phyloP scores from a whole-genome alignment of 2,113 vertebrate genomes.

The Heterotis niloticus region DNA sequence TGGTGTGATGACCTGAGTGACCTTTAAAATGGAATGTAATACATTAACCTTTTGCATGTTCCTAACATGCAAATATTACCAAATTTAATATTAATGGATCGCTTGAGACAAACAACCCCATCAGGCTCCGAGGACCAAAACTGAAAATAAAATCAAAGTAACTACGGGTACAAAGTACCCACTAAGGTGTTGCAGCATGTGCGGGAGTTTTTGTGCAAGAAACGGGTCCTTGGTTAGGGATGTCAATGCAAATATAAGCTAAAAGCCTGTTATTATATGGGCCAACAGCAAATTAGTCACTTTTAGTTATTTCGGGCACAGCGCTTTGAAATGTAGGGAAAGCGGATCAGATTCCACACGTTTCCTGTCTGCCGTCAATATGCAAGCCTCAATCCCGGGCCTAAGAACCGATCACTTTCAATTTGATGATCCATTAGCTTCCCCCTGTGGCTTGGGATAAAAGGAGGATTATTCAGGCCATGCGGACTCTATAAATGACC shows the following conservation, averaged over 20 bases:
- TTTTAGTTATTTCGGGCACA: slow-evolving; percentile 11
- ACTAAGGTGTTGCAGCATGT: background rate
- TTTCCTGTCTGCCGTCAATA: slow-evolving; percentile 28
- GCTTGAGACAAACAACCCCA: background rate
- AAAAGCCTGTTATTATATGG: slow-evolving; percentile 13
- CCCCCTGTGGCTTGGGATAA: slow-evolving; percentile 34
- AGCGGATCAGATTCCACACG: slow-evolving; percentile 20
- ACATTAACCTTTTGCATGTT: background rate
- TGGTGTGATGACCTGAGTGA: background rate
- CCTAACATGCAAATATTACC: background rate
- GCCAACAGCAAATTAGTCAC: slow-evolving; percentile 1
- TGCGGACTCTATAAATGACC: slow-evolving; percentile 44
- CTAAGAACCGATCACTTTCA: slow-evolving; percentile 36
- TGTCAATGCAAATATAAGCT: slow-evolving; percentile 11
- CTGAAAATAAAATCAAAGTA: background rate
- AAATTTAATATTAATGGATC: no score
- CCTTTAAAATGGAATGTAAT: background rate
- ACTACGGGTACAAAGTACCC: background rate
- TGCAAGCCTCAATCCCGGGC: slow-evolving; percentile 25
- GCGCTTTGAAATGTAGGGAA: background rate
- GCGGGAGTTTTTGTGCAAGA: background rate
- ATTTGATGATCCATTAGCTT: slow-evolving; percentile 45
- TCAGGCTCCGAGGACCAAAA: background rate
- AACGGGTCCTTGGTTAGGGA: background rate
- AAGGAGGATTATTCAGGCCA: slow-evolving; percentile 40